Base-by-base conservation (phyloP, 2,888 invertebrate genomes). In the Ommatoiulus sabulosus region DNA sequence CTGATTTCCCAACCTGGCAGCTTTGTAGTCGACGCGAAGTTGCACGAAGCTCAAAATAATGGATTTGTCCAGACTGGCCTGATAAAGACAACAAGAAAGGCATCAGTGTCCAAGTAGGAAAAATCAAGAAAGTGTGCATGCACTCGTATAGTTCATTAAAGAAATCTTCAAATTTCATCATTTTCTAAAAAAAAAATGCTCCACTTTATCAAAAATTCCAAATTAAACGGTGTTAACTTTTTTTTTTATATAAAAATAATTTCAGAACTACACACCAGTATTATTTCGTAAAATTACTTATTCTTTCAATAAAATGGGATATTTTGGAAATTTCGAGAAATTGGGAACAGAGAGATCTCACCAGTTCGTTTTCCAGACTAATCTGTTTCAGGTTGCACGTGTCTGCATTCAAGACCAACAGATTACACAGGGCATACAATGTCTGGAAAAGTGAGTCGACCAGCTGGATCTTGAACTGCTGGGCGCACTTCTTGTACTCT, bases 31-130 rank as follows among this genome's bases (percentile, higher is more conserved):
- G 5, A 96, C 96, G 89, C 99, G 94, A 46, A 99, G 94, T 93
- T 98, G 98, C 91, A 99, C 97, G 93, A 99, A 99, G 93, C 96
- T 97, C 91, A 96, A 94, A 52, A 99, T 94, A 90, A 98, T 96
- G 0, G 97, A 95, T 91, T 96, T 96, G 92, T 99, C 99, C 92
- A 99, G 93, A 92, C 96, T 96, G 91, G 96, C 96, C 98, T 98
- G 94, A 85, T 94, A 94, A 35, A 35, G 35, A 35, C 35, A 90
- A 35, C 35, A 90, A 91, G 90, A 35, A 35, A 35, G 2, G 2
- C 35, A 35, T 35, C 35, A 35, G 35, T 35, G 35, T 35, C 35
- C 35, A 35, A 35, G 35, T 35, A 89, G 88, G 88, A 57, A 89
- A 8, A 46, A 17, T 86, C 44, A 35, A 35, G 35, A 35, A 35